phyloP scores from a whole-genome alignment of 2,797 vertebrate species.

The Rhinogobio ventralis region DNA sequence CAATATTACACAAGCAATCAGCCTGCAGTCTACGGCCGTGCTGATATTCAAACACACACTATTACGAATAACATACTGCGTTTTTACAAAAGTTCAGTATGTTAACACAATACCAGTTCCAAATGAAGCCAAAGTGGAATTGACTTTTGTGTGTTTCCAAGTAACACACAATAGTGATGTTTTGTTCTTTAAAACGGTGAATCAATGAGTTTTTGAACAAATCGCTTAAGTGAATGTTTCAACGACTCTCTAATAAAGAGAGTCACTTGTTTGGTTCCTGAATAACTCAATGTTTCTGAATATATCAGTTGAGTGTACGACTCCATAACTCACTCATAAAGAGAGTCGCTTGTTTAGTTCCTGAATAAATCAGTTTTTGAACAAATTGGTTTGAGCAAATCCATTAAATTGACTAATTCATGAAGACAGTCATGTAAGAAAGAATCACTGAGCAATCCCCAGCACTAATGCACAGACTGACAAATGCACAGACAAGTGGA shows the following conservation, averaged over 20 bases:
- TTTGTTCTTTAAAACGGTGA: conserved; percentile 7
- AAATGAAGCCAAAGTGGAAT: not conserved
- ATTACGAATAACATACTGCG: not conserved
- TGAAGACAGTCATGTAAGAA: not conserved
- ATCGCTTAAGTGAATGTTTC: not conserved
- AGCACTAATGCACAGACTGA: not conserved
- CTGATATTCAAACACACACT: not conserved
- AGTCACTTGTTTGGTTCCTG: not conserved
- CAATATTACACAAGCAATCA: not conserved
- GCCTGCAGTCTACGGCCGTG: not conserved
- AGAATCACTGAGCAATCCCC: not conserved
- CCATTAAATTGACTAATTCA: not conserved
- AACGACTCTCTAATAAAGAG: not conserved
- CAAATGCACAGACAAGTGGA: not conserved
- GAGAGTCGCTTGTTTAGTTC: not conserved
- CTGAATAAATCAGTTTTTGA: not conserved
- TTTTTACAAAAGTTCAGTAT: not conserved
- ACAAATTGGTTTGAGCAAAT: not conserved
- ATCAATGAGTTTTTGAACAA: not conserved
- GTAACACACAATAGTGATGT: not conserved
- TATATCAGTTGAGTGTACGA: not conserved
- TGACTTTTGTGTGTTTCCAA: not conserved
- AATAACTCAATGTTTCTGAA: not conserved
- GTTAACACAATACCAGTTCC: not conserved
- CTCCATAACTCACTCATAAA: not conserved